Conservation (phyloP, 2,888 invertebrate genomes). For the Drosophila dives region DNA sequence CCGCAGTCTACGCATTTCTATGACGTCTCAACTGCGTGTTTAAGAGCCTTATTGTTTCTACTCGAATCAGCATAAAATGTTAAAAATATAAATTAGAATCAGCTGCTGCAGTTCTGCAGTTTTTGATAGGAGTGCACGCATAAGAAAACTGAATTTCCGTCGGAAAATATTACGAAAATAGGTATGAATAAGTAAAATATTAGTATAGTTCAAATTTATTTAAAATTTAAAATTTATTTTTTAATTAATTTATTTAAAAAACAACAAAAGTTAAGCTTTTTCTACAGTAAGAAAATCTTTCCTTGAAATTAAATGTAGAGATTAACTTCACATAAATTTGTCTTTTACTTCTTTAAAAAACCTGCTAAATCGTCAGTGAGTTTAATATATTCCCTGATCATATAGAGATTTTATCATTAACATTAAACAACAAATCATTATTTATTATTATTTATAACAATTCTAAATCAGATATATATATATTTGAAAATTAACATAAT, state of each 20-base stretch:
- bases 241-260: background rate
- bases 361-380: background rate
- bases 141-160: background rate
- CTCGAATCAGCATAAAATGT: too few relatives aligned
- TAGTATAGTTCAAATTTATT: background rate
- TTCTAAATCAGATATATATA: background rate
- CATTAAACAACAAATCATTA: background rate
- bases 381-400: background rate
- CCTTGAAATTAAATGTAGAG: background rate
- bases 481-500: background rate
- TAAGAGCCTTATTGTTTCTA: background rate
- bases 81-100: too few relatives aligned
- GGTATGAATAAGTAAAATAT: background rate
- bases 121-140: background rate
- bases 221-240: background rate
- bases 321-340: background rate
- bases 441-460: background rate
- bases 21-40: background rate
- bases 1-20: background rate
- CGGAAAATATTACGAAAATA: background rate
- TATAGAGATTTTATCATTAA: background rate
- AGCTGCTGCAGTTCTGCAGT: too few relatives aligned
- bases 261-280: background rate
- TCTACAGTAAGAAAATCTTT: background rate
- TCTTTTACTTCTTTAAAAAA: background rate